phyloP scores from a whole-genome alignment of 2,797 vertebrate genomes.

The Helicolenus hilgendorfi region DNA sequence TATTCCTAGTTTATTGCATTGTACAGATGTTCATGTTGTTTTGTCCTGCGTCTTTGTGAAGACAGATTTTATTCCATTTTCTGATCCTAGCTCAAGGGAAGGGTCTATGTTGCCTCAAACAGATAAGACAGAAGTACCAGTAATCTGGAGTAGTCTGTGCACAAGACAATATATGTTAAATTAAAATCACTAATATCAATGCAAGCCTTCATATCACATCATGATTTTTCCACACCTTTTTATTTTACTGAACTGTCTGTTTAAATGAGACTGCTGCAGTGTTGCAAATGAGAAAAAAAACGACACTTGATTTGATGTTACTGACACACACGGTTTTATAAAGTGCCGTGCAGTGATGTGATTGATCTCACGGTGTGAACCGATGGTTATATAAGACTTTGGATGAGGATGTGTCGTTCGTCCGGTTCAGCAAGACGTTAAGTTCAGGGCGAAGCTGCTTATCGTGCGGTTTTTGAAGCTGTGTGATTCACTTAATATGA shows the following conservation, averaged over 20 bases:
- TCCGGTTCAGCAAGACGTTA: not conserved
- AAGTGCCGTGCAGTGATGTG: not conserved
- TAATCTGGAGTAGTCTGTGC: not conserved
- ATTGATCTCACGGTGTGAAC: not conserved
- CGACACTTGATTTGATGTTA: not conserved
- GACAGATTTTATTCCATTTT: not conserved
- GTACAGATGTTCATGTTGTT: not conserved
- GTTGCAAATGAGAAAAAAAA: not conserved
- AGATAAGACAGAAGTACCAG: not conserved
- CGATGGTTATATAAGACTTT: constrained; percentile 44
- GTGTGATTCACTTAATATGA: not conserved
- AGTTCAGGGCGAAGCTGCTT: not conserved
- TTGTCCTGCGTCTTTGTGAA: not conserved
- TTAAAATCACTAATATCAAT: not conserved
- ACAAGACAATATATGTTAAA: not conserved
- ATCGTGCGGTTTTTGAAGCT: not conserved
- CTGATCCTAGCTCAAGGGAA: not conserved
- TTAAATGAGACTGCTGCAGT: not conserved
- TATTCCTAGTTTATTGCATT: not conserved
- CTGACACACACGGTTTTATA: not conserved
- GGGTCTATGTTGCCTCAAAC: not conserved
- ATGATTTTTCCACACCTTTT: not conserved
- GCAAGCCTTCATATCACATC: not conserved
- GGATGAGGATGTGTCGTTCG: not conserved
- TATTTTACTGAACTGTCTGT: not conserved